Evolutionary conservation across 2,113 vertebrate genomes (phyloP).

Genomic region (Pipra filicauda): DNA sequence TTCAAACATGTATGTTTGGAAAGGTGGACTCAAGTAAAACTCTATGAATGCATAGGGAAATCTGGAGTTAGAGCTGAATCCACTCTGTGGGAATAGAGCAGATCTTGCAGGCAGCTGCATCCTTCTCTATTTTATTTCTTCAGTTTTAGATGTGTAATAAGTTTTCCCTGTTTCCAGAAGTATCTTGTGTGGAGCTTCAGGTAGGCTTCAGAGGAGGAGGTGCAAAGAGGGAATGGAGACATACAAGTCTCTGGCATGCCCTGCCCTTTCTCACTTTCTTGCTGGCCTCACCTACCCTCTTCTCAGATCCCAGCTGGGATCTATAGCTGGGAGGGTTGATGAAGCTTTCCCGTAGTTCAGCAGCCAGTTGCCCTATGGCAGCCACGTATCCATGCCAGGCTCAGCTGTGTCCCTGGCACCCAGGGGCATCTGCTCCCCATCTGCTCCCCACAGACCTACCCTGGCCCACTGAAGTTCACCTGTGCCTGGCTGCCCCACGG

Average conservation of each 20-base stretch:
- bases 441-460: not conserved
- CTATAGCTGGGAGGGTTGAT: not conserved
- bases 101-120: not conserved
- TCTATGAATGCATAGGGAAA: not conserved
- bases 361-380: not conserved
- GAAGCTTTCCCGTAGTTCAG: not conserved
- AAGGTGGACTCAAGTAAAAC: not conserved
- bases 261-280: not conserved
- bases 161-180: not conserved
- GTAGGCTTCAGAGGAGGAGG: not conserved
- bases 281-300: not conserved
- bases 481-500: fast-evolving
- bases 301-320: not conserved
- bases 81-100: not conserved
- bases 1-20: not conserved
- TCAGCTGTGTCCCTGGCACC: not conserved
- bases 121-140: not conserved
- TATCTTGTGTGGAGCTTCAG: not conserved
- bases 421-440: not conserved
- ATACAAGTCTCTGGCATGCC: not conserved
- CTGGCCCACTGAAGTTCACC: not conserved
- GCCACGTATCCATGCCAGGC: fast-evolving
- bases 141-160: not conserved
- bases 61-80: not conserved
- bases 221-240: not conserved